A percentile compares a stretch with the other conserved stretches of the same genome.
Evolutionary conservation across 2,888 invertebrate species (phyloP).

Genomic region (Iselma pallidipennis): DNA sequence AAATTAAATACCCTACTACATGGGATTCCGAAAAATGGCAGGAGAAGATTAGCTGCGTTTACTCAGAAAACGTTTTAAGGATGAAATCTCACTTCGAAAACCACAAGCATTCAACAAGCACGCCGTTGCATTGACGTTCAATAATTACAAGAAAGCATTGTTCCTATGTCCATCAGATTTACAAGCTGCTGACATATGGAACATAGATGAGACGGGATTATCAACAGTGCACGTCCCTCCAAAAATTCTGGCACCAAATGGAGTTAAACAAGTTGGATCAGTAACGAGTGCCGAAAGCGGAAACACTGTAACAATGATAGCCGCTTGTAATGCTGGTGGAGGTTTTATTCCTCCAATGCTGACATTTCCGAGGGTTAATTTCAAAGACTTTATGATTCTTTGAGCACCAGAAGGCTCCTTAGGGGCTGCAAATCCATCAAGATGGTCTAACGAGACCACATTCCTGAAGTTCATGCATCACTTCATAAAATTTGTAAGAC

Average conservation of each 20-base stretch:
- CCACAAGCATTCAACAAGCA: no score
- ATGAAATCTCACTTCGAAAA: no score
- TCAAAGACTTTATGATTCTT: constrained; percentile 30
- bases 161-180: constrained; percentile 18
- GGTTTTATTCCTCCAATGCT: constrained; percentile 33
- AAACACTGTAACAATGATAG: constrained; percentile 30
- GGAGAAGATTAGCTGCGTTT: no score
- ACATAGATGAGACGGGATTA: constrained; percentile 39
- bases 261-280: constrained; percentile 37
- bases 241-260: constrained; percentile 38
- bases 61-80: no score
- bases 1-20: no score
- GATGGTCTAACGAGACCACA: constrained; percentile 38
- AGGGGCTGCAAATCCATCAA: constrained; percentile 32
- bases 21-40: no score
- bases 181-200: constrained; percentile 33
- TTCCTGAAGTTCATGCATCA: constrained; percentile 27
- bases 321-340: constrained; percentile 33
- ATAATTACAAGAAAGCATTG: constrained; percentile 32
- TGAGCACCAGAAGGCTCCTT: constrained; percentile 30
- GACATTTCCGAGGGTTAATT: constrained; percentile 36
- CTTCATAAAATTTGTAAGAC: constrained; percentile 34
- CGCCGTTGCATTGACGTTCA: background rate
- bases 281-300: constrained; percentile 34
- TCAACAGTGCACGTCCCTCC: constrained; percentile 39